These are phyloP conservation scores for Idaea dimidiata DNA, from an alignment of 2,888 invertebrate genomes.

Conservation along the genomic window DNA sequence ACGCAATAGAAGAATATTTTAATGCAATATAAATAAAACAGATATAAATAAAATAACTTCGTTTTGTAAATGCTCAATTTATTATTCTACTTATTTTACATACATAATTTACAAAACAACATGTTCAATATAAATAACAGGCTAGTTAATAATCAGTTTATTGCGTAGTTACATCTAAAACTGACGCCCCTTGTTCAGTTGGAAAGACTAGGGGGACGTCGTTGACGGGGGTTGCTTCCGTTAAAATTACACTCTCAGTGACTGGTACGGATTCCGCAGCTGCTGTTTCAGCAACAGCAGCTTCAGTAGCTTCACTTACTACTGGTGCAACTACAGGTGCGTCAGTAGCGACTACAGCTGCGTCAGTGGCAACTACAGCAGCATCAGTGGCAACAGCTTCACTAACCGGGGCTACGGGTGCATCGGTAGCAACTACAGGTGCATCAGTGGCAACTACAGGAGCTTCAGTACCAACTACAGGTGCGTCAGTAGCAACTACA, in stretches of 20 bases:
- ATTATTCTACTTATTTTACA: constrained; percentile 31
- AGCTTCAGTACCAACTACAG: constrained; percentile 5
- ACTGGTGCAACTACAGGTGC: constrained; percentile 8
- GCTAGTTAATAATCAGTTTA: constrained; percentile 29
- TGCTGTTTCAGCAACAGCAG: constrained; percentile 4
- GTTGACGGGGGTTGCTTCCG: neutral
- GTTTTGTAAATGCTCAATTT: constrained; percentile 22
- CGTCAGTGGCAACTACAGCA: neutral
- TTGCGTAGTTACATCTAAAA: constrained; percentile 58
- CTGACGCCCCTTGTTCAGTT: constrained; percentile 53
- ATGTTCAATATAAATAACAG: constrained; percentile 13
- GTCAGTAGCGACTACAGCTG: constrained; percentile 8
- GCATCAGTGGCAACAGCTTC: constrained; percentile 8
- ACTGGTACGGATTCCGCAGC: neutral
- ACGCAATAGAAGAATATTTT: no score
- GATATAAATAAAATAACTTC: constrained; percentile 1
- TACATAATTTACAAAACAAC: constrained; percentile 24
- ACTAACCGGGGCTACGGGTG: neutral
- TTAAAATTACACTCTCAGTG: constrained; percentile 6
- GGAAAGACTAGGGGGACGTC: constrained; percentile 32
- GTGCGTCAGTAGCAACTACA: constrained; percentile 10
- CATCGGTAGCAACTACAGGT: constrained; percentile 5
- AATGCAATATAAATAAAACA: no score
- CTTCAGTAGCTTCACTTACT: neutral
- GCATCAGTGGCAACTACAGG: constrained; percentile 2